Evolutionary conservation across 2,888 invertebrate species (phyloP).

Genomic region (Pristionchus entomophagus): DNA sequence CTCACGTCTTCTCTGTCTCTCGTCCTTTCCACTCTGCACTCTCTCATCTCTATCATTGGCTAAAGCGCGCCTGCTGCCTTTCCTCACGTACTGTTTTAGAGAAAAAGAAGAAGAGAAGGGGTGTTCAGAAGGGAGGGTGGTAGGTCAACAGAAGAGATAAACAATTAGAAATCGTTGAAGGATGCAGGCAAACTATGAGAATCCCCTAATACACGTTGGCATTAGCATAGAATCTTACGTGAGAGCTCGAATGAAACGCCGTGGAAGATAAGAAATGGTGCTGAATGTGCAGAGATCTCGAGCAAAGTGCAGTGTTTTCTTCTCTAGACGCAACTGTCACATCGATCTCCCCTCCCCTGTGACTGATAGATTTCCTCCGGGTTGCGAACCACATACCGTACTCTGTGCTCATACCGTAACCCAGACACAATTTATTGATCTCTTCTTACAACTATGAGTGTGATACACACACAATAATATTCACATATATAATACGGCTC

Average conservation of each 20-base stretch:
- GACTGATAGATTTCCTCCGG: neutral
- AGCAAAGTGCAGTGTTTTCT: slow-evolving; percentile 2
- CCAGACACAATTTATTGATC: slow-evolving; percentile 27
- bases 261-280: neutral
- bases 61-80: slow-evolving; percentile 31
- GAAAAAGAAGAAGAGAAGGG: neutral
- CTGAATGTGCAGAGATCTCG: neutral
- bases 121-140: neutral
- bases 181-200: neutral
- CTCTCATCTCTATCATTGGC: neutral
- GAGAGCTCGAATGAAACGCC: neutral
- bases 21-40: neutral
- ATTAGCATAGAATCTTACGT: slow-evolving; percentile 9
- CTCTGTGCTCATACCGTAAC: neutral
- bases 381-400: neutral
- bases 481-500: neutral
- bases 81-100: slow-evolving; percentile 29
- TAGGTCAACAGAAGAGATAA: slow-evolving; percentile 1
- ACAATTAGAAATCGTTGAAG: neutral
- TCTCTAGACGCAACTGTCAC: neutral
- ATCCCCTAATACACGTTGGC: neutral
- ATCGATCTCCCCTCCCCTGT: neutral
- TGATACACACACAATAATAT: neutral
- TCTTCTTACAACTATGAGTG: slow-evolving; percentile 6
- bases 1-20: neutral